Evolutionary conservation across 2,797 vertebrate genomes (phyloP).

Genomic region (Myiotriccus ornatus): DNA sequence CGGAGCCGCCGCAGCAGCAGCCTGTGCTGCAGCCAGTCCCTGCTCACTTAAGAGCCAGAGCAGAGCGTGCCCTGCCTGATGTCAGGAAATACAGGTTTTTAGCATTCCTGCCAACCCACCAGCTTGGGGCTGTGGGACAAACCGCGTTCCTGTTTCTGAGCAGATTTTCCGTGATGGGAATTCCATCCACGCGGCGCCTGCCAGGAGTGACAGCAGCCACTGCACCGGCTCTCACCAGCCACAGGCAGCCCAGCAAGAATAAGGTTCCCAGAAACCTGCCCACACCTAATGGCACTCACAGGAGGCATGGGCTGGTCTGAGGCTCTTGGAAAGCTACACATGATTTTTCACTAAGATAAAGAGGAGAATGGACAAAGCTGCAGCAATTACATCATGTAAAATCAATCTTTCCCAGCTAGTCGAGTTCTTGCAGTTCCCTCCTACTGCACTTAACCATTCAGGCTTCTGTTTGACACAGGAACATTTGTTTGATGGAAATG

Average conservation of each 20-base stretch:
- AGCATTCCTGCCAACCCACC: conserved; percentile 11
- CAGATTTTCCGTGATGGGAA: neutral
- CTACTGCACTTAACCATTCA: neutral
- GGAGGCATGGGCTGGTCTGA: neutral
- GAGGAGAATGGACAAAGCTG: neutral
- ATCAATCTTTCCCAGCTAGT: neutral
- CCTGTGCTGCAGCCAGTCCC: fast-evolving
- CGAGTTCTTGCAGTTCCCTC: neutral
- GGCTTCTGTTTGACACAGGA: neutral
- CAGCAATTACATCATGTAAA: neutral
- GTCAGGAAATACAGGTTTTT: neutral
- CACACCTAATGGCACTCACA: neutral
- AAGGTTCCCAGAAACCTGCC: neutral
- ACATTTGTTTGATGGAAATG: neutral
- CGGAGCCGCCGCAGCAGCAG: fast-evolving
- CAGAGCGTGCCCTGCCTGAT: neutral
- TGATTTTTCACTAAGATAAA: neutral
- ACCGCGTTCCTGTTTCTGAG: neutral
- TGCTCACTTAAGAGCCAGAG: neutral
- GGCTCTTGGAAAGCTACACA: neutral
- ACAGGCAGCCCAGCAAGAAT: neutral
- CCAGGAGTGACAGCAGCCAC: neutral
- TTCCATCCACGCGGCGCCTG: neutral
- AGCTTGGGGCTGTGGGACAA: neutral
- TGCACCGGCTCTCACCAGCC: neutral